Evolutionary conservation across 2,797 vertebrate genomes (phyloP).

Genomic region (Helicolenus hilgendorfi): DNA sequence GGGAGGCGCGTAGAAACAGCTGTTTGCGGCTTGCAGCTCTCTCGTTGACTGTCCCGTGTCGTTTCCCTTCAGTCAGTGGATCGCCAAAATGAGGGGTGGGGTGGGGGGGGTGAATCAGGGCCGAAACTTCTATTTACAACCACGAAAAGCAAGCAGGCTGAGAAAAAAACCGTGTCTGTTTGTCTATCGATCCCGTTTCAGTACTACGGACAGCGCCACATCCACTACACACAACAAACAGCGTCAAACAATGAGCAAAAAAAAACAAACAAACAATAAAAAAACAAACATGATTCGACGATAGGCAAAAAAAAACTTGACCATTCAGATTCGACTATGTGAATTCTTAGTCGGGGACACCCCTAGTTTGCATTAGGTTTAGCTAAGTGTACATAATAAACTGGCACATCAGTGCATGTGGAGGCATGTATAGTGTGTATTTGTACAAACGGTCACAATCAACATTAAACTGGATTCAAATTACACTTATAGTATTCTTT

Average conservation of each 20-base stretch:
- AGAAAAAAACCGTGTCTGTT: not conserved
- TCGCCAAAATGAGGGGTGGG: not conserved
- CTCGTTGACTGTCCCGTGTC: not conserved
- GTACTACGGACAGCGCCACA: not conserved
- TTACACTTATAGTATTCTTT: not conserved
- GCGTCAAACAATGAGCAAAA: not conserved
- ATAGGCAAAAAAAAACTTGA: not conserved
- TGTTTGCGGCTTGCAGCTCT: not conserved
- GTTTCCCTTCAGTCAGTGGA: not conserved
- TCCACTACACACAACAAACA: not conserved
- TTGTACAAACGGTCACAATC: not conserved
- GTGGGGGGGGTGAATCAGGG: not conserved
- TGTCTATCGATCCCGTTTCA: not conserved
- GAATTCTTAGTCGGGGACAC: not conserved
- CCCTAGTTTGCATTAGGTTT: not conserved
- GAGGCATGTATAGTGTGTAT: not conserved
- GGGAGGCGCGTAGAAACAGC: not conserved
- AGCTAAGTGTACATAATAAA: not conserved
- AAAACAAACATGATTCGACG: not conserved
- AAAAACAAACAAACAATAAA: not conserved
- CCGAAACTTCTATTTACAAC: not conserved
- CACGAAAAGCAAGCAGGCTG: not conserved
- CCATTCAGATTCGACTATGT: not conserved
- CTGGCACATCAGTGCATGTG: not conserved
- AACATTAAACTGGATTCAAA: not conserved